These are phyloP conservation scores for Centropus unirufus DNA, from an alignment of 2,113 vertebrate species.

Conservation along the genomic window DNA sequence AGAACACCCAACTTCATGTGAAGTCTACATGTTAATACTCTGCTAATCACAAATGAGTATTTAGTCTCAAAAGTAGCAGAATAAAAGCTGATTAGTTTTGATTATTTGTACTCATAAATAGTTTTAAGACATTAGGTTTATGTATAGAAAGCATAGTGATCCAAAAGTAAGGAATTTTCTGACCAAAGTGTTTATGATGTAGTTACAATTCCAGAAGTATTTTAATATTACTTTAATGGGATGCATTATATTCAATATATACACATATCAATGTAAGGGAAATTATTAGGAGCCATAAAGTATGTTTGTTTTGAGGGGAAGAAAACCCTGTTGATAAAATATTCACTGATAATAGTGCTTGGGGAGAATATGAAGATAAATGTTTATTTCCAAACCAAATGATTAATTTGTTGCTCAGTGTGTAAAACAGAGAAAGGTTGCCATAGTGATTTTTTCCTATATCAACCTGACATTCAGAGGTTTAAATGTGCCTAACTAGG, in stretches of 20 bases:
- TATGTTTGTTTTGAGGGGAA: background rate
- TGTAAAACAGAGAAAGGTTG: conserved; percentile 16
- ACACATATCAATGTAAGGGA: background rate
- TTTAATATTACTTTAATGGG: background rate
- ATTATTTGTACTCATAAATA: background rate
- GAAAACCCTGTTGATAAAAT: background rate
- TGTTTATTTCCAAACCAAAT: conserved; percentile 21
- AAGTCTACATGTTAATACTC: background rate
- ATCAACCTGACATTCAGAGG: background rate
- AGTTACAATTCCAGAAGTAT: background rate
- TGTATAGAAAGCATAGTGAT: background rate
- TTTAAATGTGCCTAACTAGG: background rate
- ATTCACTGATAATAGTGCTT: background rate
- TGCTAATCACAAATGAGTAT: background rate
- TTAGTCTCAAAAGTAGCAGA: background rate
- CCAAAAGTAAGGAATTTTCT: background rate
- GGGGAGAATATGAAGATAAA: background rate
- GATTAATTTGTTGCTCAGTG: conserved; percentile 9
- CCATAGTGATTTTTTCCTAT: background rate
- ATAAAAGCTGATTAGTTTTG: background rate
- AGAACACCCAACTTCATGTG: background rate
- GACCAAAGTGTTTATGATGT: background rate
- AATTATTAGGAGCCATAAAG: background rate
- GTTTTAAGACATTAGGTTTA: background rate
- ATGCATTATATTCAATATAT: conserved; percentile 6